Evolutionary conservation across 2,113 vertebrate genomes (phyloP).

Genomic region (Bagarius yarrelli): DNA sequence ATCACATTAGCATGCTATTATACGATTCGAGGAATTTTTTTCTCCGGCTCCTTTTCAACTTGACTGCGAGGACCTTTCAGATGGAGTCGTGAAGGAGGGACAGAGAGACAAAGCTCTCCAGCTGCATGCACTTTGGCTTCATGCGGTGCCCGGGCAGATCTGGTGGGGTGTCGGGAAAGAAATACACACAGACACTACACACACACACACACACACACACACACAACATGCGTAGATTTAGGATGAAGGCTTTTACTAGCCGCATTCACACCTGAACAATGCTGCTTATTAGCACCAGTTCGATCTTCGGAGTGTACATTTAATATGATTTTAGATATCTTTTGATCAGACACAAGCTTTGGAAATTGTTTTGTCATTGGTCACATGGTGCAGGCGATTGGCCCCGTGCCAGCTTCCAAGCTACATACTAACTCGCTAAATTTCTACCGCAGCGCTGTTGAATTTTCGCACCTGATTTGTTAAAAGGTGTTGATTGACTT

Average conservation of each 20-base stretch:
- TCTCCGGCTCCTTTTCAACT: conserved; percentile 60
- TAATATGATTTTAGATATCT: conserved; percentile 55
- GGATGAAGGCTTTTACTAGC: conserved; percentile 27
- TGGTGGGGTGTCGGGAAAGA: conserved; percentile 10
- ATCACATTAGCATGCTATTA: conserved; percentile 77
- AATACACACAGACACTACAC: conserved; percentile 14
- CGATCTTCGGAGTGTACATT: conserved; percentile 24
- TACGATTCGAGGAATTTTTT: conserved; percentile 51
- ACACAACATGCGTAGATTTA: conserved; percentile 8
- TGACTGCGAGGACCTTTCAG: conserved; percentile 65
- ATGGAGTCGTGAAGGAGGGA: conserved; percentile 47
- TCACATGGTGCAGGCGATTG: conserved; percentile 5
- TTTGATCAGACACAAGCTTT: conserved; percentile 50
- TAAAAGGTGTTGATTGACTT: not conserved
- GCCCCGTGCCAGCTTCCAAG: conserved; percentile 1
- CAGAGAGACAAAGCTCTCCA: conserved; percentile 71
- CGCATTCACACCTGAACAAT: conserved; percentile 52
- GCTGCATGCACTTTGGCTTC: conserved; percentile 73
- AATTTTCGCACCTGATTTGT: not conserved
- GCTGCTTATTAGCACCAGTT: conserved; percentile 50
- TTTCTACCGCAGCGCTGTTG: not conserved
- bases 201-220: conserved; percentile 11
- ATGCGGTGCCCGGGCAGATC: conserved; percentile 41
- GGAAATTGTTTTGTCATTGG: conserved; percentile 55
- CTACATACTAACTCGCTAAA: conserved; percentile 25